A percentile compares a stretch with the other conserved stretches of the same genome.
These are phyloP conservation scores for Dicaeum eximium DNA, from an alignment of 2,113 vertebrate genomes.

Conservation along the genomic window DNA sequence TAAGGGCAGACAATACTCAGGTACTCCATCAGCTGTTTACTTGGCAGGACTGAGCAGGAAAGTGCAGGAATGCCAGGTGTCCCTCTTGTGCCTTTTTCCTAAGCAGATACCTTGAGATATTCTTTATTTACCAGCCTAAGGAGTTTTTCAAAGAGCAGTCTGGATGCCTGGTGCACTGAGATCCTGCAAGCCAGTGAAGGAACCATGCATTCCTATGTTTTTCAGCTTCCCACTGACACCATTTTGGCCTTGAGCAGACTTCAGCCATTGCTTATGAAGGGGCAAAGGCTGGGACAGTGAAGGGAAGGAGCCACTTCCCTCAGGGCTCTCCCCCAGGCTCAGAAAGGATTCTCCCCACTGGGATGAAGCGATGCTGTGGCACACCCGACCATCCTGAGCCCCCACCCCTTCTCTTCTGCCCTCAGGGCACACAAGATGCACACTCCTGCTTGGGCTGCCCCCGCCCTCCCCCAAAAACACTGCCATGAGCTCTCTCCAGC, in stretches of 20 bases:
- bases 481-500: not conserved
- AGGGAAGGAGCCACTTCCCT: not conserved
- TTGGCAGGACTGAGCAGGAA: not conserved
- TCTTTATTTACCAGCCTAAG: not conserved
- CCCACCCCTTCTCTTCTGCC: fast-evolving
- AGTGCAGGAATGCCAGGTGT: not conserved
- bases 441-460: not conserved
- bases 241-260: not conserved
- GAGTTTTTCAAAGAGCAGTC: not conserved
- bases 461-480: not conserved
- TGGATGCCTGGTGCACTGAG: not conserved
- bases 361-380: not conserved
- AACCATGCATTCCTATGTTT: not conserved
- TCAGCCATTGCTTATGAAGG: not conserved
- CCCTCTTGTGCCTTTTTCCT: not conserved
- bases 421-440: not conserved
- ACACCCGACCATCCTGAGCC: not conserved
- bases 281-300: fast-evolving
- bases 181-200: not conserved
- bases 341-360: not conserved
- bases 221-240: not conserved
- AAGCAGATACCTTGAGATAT: not conserved
- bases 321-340: not conserved
- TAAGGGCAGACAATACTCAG: not conserved
- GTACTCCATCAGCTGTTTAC: not conserved